A percentile compares a stretch with the other conserved stretches of the same genome.
Conservation (phyloP, 2,797 vertebrate genomes). For the Coendou prehensilis region DNA sequence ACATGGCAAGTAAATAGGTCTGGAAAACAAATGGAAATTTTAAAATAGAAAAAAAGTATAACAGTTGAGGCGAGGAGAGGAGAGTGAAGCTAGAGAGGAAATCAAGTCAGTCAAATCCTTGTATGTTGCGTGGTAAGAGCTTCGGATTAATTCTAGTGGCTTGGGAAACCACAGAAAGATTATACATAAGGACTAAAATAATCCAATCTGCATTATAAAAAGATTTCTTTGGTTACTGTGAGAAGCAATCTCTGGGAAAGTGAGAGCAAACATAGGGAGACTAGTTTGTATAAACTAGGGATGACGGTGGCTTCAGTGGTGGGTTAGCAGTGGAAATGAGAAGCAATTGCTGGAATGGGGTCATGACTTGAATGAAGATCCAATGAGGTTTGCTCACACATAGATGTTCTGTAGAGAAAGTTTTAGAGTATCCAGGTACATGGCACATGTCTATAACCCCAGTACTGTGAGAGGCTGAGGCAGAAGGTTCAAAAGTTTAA, state of each 20-base stretch:
- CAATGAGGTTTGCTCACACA: background rate
- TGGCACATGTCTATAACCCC: background rate
- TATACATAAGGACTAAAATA: background rate
- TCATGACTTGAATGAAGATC: background rate
- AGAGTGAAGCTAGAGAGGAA: background rate
- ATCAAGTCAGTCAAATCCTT: background rate
- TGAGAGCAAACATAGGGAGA: background rate
- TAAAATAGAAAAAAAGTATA: background rate
- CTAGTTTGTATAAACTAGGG: background rate
- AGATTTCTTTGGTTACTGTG: background rate
- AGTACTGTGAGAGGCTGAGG: background rate
- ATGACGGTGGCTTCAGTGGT: background rate
- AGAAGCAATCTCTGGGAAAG: background rate
- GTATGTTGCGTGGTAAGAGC: background rate
- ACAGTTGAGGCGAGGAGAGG: background rate
- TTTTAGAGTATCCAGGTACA: background rate
- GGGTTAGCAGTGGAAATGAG: background rate
- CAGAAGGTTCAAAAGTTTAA: background rate
- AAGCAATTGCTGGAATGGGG: background rate
- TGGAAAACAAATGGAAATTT: background rate
- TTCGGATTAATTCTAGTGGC: slow-evolving; percentile 6
- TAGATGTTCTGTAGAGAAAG: background rate
- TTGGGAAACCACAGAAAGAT: background rate
- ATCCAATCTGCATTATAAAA: background rate
- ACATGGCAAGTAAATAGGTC: background rate